Conservation (phyloP, 2,113 vertebrate species). For the Syngnathus typhle region DNA sequence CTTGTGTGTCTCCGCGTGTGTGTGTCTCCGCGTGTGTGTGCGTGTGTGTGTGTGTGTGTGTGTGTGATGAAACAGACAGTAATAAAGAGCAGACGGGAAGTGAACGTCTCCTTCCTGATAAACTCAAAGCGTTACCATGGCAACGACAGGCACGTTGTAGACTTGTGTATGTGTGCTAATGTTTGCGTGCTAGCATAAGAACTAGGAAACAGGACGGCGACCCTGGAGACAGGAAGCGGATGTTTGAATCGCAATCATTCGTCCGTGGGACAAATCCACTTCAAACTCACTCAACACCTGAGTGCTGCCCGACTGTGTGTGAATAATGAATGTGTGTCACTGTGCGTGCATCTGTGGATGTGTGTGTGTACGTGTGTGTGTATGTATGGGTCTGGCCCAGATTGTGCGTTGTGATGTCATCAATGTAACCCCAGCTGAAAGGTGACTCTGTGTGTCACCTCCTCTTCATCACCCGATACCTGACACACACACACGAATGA, state of each 20-base stretch:
- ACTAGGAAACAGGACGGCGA: neutral
- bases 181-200: neutral
- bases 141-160: neutral
- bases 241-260: neutral
- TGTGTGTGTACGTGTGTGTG: slow-evolving; percentile 13
- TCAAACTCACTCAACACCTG: neutral
- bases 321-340: slow-evolving; percentile 49
- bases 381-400: slow-evolving; percentile 17
- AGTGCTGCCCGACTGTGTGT: neutral
- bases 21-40: no score
- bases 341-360: slow-evolving; percentile 10
- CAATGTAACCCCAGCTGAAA: slow-evolving; percentile 24
- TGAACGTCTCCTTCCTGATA: neutral
- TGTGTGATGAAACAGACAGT: neutral
- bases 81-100: neutral
- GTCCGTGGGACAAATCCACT: neutral
- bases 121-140: neutral
- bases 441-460: slow-evolving; percentile 3
- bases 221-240: neutral
- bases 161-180: neutral
- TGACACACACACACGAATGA: neutral
- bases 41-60: slow-evolving; percentile 19
- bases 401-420: slow-evolving; percentile 19
- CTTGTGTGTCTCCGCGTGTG: no score
- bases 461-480: slow-evolving; percentile 11